A percentile compares a stretch with the other conserved stretches of the same genome.
Evolutionary conservation across 2,797 vertebrate genomes (phyloP).

Genomic region (Fistularia tabacaria): DNA sequence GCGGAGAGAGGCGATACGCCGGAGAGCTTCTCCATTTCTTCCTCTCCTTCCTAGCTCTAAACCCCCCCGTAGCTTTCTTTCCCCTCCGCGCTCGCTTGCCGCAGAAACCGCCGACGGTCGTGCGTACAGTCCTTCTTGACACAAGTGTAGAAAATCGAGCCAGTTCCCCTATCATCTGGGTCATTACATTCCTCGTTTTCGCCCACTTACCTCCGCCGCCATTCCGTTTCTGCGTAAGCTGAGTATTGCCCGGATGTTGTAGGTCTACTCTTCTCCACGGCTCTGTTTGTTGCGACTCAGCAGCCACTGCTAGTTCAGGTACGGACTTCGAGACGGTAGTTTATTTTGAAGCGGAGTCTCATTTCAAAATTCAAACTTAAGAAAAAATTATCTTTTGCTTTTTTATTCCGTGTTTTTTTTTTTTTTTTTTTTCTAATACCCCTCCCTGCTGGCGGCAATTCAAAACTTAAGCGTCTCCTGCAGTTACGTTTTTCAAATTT

Average conservation of each 20-base stretch:
- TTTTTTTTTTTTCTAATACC: no score
- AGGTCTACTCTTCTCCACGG: constrained; percentile 58
- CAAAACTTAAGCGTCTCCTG: no score
- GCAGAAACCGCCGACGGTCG: constrained; percentile 25
- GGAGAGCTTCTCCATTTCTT: constrained; percentile 70
- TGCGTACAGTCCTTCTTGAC: constrained; percentile 20
- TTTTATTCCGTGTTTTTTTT: no score
- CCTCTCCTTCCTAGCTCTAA: constrained; percentile 41
- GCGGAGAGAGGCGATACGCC: constrained; percentile 65
- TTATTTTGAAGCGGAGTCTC: background rate
- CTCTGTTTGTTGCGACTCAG: constrained; percentile 62
- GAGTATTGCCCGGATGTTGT: constrained; percentile 81
- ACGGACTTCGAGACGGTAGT: no score
- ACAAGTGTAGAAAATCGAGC: constrained; percentile 16
- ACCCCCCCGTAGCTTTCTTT: constrained; percentile 27
- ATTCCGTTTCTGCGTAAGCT: constrained; percentile 82
- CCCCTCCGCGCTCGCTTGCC: constrained; percentile 29
- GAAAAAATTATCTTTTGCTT: no score
- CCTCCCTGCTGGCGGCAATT: no score
- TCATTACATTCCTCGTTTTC: constrained; percentile 70
- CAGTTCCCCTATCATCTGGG: constrained; percentile 46
- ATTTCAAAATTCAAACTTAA: background rate
- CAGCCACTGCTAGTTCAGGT: constrained; percentile 9
- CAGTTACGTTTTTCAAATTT: no score
- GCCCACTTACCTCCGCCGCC: constrained; percentile 84